Percentiles rank a stretch among this genome's conserved stretches.
Conservation (phyloP, 2,797 vertebrate species). For the Galagoides demidoff region DNA sequence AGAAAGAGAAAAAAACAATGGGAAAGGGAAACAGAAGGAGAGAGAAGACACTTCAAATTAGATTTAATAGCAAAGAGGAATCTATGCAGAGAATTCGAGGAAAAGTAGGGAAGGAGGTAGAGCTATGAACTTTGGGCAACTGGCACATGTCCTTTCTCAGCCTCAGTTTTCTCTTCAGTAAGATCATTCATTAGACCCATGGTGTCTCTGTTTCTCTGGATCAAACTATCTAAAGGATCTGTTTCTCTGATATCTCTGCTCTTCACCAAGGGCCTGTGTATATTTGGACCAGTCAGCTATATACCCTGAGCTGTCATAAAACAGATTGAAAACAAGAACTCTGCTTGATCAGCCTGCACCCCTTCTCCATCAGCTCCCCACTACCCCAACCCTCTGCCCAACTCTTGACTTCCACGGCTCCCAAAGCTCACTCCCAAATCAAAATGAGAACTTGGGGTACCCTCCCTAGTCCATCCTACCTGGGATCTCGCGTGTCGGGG, state of each 20-base stretch:
- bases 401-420: background rate
- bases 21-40: background rate
- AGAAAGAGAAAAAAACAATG: background rate
- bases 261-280: background rate
- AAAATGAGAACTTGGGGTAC: background rate
- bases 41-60: background rate
- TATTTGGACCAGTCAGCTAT: background rate
- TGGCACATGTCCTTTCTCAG: background rate
- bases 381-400: background rate
- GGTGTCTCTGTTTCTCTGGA: background rate
- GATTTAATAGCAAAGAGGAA: background rate
- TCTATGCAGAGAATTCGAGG: background rate
- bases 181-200: background rate
- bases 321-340: background rate
- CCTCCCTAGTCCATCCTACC: constrained; percentile 45
- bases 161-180: background rate
- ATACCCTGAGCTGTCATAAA: background rate
- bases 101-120: background rate
- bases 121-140: background rate
- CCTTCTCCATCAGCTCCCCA: background rate
- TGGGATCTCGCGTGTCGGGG: constrained; percentile 61
- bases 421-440: background rate
- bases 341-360: background rate
- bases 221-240: background rate
- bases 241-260: background rate